A percentile compares a stretch with the other conserved stretches of the same genome.
Conservation (phyloP, 2,797 vertebrate species). For the Sciurus carolinensis region DNA sequence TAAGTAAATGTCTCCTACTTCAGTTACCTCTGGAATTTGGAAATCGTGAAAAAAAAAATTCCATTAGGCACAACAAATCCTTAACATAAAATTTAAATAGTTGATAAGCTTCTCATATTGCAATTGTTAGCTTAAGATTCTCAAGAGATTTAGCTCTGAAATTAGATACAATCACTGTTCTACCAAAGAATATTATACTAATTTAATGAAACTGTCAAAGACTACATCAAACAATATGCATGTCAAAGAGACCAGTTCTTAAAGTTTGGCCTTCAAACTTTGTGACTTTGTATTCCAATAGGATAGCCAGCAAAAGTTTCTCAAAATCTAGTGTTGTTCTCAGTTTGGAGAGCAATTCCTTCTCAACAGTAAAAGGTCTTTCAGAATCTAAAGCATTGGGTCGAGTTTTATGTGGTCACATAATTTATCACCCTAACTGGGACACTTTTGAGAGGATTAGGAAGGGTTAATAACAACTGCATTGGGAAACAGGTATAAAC, state of each 20-base stretch:
- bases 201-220: conserved; percentile 72
- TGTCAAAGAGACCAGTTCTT: conserved; percentile 45
- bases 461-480: conserved; percentile 43
- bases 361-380: conserved; percentile 8
- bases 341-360: conserved; percentile 48
- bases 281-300: conserved; percentile 24
- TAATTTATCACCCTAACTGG: conserved; percentile 24
- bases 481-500: not conserved
- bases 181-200: conserved; percentile 66
- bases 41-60: conserved; percentile 62
- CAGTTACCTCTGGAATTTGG: conserved; percentile 41
- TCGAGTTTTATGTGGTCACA: conserved; percentile 1
- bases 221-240: conserved; percentile 56
- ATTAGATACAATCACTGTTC: conserved; percentile 72
- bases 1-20: conserved; percentile 60
- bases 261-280: conserved; percentile 63
- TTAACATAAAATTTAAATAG: conserved; percentile 80
- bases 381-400: not conserved
- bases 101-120: conserved; percentile 73
- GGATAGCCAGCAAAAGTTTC: conserved; percentile 50
- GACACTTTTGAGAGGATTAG: not conserved
- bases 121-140: conserved; percentile 72
- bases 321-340: conserved; percentile 34
- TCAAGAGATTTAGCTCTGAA: conserved; percentile 75
- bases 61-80: conserved; percentile 74